Base-by-base conservation (phyloP, 2,797 vertebrate species). In the Harpagifer antarcticus region DNA sequence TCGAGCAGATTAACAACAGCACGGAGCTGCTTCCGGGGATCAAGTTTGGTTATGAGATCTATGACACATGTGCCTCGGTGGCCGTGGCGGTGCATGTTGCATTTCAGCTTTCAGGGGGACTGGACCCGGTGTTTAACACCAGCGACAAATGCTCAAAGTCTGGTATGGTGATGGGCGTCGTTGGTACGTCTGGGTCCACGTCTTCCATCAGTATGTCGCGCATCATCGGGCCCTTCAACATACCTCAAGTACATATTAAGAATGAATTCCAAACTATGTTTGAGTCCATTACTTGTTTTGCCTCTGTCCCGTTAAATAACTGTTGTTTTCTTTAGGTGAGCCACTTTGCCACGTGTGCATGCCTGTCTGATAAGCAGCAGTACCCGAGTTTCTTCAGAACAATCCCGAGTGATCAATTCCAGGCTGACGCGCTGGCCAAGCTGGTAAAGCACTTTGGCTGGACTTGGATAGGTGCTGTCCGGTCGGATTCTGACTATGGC, bases 121-220 rank as follows among this genome's bases (percentile, higher is more conserved):
- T 61, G 8, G 87, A 92, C 0, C 48, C 69, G 0, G 47, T 74
- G 12, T 86, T 88, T 66, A 23, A 74, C 43, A 53, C 68, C 0
- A 40, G 48, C 0, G 19, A 74, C 5, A 70, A 61, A 0, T 93
- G 92, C 50, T 79, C 86, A 0, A 49, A 66, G 0, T 82, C 84
- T 2, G 82, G 77, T 6, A 54, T 20, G 12, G 69, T 89, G 59
- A 62, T 77, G 31, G 91, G 87, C 37, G 16, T 92, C 1, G 74
- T 94, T 4, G 93, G 89, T 4, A 91, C 92, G 65, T 90, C 93
- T 63, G 89, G 86, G 13, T 94, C 93, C 37, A 91, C 92, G 0
- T 86, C 89, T 1, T 89, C 93, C 13, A 94, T 94, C 59, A 90
- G 90, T 74, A 88, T 93, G 47, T 90, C 89, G 3, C 89, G 84